These are phyloP conservation scores for Bombus difficillimus DNA, from an alignment of 1,140 invertebrate genomes.

Conservation along the genomic window DNA sequence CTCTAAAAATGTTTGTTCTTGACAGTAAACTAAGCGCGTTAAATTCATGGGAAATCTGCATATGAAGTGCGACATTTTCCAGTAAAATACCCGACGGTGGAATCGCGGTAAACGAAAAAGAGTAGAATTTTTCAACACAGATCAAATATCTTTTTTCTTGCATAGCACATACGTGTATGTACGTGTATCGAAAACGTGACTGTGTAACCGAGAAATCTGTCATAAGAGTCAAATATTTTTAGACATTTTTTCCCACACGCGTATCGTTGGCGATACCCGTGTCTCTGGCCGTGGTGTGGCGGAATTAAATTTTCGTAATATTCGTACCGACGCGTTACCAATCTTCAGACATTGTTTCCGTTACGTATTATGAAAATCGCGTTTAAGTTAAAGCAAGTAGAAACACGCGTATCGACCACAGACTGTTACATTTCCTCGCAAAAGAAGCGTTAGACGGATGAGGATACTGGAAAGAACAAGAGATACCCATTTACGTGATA, in stretches of 20 bases:
- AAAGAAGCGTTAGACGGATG: no score
- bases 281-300: no score
- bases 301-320: not conserved
- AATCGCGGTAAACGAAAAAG: not conserved
- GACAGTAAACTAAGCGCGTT: not conserved
- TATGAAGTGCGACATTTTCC: not conserved
- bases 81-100: not conserved
- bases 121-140: conserved; percentile 13
- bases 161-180: not conserved
- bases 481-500: no score
- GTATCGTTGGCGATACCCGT: not conserved
- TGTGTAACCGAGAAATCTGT: not conserved
- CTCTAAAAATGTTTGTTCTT: not conserved
- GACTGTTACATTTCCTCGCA: no score
- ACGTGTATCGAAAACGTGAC: not conserved
- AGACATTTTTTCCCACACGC: not conserved
- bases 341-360: no score
- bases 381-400: no score
- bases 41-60: not conserved
- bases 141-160: not conserved
- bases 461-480: no score
- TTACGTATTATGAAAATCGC: no score
- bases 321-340: not conserved
- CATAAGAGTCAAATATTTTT: not conserved
- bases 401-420: no score